phyloP scores from a whole-genome alignment of 2,113 vertebrate species.

The Ceyx cyanopectus region DNA sequence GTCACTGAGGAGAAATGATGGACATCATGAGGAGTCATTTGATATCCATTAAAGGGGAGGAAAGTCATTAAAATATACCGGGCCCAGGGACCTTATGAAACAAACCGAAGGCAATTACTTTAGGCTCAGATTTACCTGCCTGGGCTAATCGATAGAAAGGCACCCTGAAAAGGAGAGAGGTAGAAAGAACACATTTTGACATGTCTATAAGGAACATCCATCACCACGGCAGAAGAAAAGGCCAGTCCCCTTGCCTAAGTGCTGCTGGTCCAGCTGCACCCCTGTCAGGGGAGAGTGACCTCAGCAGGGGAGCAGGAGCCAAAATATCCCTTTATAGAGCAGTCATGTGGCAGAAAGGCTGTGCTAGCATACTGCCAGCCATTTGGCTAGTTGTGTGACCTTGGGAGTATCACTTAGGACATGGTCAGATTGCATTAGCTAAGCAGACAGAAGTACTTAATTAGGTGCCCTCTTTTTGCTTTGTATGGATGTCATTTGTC shows the following conservation, averaged over 20 bases:
- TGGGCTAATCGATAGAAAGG: constrained; percentile 51
- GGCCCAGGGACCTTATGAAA: constrained; percentile 56
- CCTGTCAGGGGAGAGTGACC: rapidly evolving
- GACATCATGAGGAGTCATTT: constrained; percentile 38
- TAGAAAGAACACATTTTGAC: not conserved
- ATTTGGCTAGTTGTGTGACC: not conserved
- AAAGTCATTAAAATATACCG: constrained; percentile 64
- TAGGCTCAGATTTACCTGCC: constrained; percentile 56
- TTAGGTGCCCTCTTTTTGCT: not conserved
- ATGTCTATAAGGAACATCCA: not conserved
- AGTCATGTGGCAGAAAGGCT: rapidly evolving
- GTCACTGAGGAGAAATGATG: constrained; percentile 47
- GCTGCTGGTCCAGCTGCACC: rapidly evolving
- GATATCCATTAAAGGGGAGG: constrained; percentile 58
- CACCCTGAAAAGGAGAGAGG: not conserved
- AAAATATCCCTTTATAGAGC: not conserved
- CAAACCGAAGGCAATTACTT: constrained; percentile 53
- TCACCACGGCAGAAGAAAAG: not conserved
- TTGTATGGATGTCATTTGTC: rapidly evolving
- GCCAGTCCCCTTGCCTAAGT: not conserved
- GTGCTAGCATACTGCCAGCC: not conserved
- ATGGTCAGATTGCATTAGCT: not conserved
- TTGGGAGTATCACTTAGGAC: not conserved
- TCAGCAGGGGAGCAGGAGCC: not conserved
- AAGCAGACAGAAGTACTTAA: not conserved